Percentiles rank a stretch among this genome's conserved stretches.
Conservation (phyloP, 2,888 invertebrate genomes). For the Agrotis puta region DNA sequence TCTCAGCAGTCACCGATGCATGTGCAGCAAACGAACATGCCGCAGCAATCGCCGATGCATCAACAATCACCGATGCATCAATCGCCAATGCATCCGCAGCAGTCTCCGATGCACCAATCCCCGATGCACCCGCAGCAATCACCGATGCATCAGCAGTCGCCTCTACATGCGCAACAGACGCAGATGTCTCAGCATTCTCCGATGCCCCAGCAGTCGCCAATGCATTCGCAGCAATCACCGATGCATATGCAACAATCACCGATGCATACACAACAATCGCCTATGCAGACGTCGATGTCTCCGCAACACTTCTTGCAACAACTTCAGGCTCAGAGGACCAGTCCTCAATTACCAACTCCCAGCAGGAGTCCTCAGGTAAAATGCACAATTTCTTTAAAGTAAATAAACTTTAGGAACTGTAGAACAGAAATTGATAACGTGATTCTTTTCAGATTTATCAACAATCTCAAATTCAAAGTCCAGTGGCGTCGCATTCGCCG, state of each 20-base stretch:
- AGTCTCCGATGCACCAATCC: conserved; percentile 80
- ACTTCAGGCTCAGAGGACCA: conserved; percentile 86
- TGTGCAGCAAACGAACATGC: conserved; percentile 75
- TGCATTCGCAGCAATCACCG: conserved; percentile 74
- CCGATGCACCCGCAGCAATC: conserved; percentile 81
- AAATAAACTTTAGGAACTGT: neutral
- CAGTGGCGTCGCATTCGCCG: conserved; percentile 87
- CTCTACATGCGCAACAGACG: conserved; percentile 77
- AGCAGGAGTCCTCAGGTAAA: conserved; percentile 88
- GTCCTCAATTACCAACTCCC: conserved; percentile 87
- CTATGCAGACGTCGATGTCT: conserved; percentile 81
- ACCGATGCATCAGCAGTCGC: conserved; percentile 80
- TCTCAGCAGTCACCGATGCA: conserved; percentile 86
- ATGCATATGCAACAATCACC: conserved; percentile 80
- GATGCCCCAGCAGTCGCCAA: conserved; percentile 80
- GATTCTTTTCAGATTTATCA: conserved; percentile 83
- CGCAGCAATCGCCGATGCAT: conserved; percentile 82
- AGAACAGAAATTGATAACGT: neutral
- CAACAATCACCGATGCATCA: conserved; percentile 84
- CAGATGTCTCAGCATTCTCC: conserved; percentile 79
- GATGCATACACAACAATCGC: conserved; percentile 81
- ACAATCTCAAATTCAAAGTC: conserved; percentile 89
- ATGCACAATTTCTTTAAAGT: neutral
- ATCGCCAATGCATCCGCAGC: conserved; percentile 76
- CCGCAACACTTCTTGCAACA: conserved; percentile 82